Evolutionary conservation across 1,140 invertebrate genomes (phyloP).

Genomic region (Macrosteles quadrilineatus): DNA sequence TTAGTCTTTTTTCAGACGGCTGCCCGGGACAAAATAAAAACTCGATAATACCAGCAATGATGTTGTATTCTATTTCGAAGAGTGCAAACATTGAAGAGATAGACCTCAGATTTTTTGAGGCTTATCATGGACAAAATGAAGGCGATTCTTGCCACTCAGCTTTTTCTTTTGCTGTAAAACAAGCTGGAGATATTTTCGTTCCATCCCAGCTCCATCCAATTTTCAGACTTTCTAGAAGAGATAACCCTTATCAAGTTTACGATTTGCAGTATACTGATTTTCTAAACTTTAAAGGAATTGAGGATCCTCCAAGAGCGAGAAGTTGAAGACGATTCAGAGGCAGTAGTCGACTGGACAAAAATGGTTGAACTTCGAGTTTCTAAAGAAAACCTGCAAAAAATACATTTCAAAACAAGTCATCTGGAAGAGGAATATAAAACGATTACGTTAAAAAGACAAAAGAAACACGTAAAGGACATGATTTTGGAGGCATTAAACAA

Average conservation of each 20-base stretch:
- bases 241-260: background rate
- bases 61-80: background rate
- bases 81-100: background rate
- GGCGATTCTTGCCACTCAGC: too few species aligned
- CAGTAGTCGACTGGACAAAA: background rate
- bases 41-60: background rate
- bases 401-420: too few species aligned
- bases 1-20: background rate
- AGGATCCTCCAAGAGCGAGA: background rate
- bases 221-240: background rate
- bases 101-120: background rate
- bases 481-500: too few species aligned
- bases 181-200: background rate
- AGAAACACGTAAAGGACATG: too few species aligned
- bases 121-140: background rate
- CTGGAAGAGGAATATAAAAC: too few species aligned
- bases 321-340: background rate
- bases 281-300: background rate
- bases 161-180: background rate
- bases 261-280: background rate
- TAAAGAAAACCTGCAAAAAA: background rate
- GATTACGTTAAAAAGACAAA: too few species aligned
- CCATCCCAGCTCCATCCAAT: background rate
- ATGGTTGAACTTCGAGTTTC: background rate
- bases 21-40: background rate